phyloP scores from a whole-genome alignment of 2,113 vertebrate genomes.

The Pongo abelii region DNA sequence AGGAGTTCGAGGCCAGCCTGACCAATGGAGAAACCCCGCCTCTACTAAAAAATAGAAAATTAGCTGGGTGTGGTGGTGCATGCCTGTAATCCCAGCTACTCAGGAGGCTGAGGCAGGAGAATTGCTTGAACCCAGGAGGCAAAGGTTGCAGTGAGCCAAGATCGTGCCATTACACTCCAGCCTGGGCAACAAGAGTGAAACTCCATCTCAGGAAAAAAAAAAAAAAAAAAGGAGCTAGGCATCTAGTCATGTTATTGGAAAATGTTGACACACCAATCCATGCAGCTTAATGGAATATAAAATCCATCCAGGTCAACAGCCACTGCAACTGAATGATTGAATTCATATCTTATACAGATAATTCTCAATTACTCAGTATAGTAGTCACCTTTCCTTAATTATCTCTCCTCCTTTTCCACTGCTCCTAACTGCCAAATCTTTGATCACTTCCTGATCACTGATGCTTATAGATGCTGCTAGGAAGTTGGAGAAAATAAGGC shows the following conservation, averaged over 20 bases:
- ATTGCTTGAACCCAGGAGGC: too few relatives aligned
- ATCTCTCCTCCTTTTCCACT: background rate
- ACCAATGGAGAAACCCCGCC: too few relatives aligned
- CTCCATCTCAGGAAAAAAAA: too few relatives aligned
- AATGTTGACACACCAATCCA: slow-evolving; percentile 19
- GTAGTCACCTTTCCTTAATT: background rate
- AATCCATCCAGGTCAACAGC: background rate
- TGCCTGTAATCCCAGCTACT: too few relatives aligned
- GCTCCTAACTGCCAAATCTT: background rate
- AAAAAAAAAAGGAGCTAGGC: background rate
- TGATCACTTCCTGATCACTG: slow-evolving; percentile 45
- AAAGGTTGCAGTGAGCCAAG: too few relatives aligned
- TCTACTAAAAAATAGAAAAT: too few relatives aligned
- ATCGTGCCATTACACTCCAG: too few relatives aligned
- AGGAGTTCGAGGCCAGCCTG: too few relatives aligned
- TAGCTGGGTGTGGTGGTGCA: too few relatives aligned
- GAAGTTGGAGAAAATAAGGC: slow-evolving; percentile 17
- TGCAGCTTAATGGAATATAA: slow-evolving; percentile 6
- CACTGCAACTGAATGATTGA: background rate
- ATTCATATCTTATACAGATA: background rate
- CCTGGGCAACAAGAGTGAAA: too few relatives aligned
- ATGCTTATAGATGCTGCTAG: background rate
- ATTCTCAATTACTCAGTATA: slow-evolving; percentile 13
- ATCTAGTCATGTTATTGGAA: slow-evolving; percentile 24
- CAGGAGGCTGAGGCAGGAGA: too few relatives aligned